A percentile compares a stretch with the other conserved stretches of the same genome.
Evolutionary conservation across 37 sponge, comb jelly and placozoan genomes (phyloP).

Genomic region (Axinella damicornis): DNA sequence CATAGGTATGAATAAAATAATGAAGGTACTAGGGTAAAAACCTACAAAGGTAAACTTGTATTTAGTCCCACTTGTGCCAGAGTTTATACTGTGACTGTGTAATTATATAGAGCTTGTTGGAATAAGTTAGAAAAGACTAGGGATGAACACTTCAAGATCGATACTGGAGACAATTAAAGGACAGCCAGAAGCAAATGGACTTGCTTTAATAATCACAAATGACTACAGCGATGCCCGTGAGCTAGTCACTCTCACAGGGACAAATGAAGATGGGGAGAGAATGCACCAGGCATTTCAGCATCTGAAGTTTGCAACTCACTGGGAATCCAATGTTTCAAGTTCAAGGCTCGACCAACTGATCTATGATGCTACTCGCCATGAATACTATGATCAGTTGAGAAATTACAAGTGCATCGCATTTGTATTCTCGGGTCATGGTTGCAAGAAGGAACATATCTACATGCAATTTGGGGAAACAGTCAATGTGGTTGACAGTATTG

Average conservation of each 20-base stretch:
- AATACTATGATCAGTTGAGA: background rate
- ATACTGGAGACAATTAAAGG: no score
- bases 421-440: conserved; percentile 55
- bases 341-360: background rate
- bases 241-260: background rate
- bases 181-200: conserved; percentile 3
- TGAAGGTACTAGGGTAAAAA: no score
- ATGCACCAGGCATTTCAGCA: background rate
- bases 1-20: no score
- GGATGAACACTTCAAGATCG: no score
- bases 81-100: no score
- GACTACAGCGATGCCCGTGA: conserved; percentile 2
- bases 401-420: conserved; percentile 27
- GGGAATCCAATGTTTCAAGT: background rate
- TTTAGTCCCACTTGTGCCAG: no score
- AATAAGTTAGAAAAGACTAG: no score
- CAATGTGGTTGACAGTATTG: background rate
- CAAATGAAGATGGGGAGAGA: conserved; percentile 2
- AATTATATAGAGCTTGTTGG: no score
- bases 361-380: background rate
- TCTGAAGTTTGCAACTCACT: background rate
- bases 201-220: conserved; percentile 53
- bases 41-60: no score
- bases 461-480: conserved; percentile 31
- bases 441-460: background rate